Percentiles rank a stretch among this genome's conserved stretches.
Conservation (phyloP, 1,140 invertebrate genomes). For the Tetranychus urticae region DNA sequence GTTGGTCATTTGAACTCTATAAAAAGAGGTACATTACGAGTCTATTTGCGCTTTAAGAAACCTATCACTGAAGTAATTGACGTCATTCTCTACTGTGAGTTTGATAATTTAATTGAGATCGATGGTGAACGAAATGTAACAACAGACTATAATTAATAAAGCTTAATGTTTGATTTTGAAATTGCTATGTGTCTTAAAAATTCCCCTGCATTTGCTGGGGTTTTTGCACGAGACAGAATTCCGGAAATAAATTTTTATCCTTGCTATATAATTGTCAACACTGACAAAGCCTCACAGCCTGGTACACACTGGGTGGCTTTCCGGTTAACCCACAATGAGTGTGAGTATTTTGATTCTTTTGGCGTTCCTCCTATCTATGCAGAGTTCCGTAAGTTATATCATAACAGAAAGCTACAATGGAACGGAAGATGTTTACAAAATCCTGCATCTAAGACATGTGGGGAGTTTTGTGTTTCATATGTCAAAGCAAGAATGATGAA, state of each 20-base stretch:
- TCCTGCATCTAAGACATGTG: no score
- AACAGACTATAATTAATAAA: neutral
- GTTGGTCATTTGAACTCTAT: neutral
- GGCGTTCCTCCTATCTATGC: neutral
- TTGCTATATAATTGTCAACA: neutral
- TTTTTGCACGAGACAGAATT: neutral
- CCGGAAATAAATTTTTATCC: neutral
- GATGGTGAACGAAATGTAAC: neutral
- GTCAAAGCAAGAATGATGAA: no score
- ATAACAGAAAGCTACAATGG: neutral
- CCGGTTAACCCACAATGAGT: neutral
- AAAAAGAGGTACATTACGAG: neutral
- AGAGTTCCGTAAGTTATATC: neutral
- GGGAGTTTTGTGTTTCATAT: no score
- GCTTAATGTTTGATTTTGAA: neutral
- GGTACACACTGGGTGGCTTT: neutral
- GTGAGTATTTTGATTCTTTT: conserved; percentile 2
- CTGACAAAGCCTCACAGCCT: neutral
- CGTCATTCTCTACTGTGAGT: neutral
- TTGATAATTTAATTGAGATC: neutral
- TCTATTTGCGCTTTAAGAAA: neutral
- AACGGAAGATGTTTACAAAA: neutral
- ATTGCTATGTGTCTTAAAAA: neutral
- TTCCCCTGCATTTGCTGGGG: neutral
- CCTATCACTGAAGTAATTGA: neutral